These are phyloP conservation scores for Morone chrysops DNA, from an alignment of 2,113 vertebrate genomes.

Conservation along the genomic window DNA sequence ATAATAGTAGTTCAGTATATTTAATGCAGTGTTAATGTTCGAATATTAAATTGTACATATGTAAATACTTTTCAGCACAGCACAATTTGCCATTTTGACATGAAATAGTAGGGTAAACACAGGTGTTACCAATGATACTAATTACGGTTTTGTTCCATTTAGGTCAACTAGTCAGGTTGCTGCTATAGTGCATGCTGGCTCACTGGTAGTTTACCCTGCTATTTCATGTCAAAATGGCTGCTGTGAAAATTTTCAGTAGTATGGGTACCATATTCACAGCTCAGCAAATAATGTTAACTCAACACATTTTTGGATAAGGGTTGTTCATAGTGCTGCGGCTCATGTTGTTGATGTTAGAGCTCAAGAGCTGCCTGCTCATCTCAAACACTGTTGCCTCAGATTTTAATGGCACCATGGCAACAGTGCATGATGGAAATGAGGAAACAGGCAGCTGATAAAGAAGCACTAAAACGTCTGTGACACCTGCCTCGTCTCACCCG, in stretches of 20 bases:
- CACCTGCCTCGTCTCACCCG: background rate
- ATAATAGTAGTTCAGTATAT: background rate
- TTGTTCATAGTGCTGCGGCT: background rate
- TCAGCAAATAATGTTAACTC: background rate
- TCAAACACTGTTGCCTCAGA: constrained; percentile 6
- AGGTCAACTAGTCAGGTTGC: too few relatives aligned
- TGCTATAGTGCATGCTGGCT: too few relatives aligned
- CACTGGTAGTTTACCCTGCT: too few relatives aligned
- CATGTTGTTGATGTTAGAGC: background rate
- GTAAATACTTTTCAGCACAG: background rate
- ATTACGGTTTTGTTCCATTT: too few relatives aligned
- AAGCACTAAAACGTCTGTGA: background rate
- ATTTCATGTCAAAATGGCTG: too few relatives aligned
- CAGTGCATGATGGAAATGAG: constrained; percentile 17
- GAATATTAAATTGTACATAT: background rate
- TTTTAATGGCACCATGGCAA: constrained; percentile 39
- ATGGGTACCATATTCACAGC: background rate
- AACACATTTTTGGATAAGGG: background rate
- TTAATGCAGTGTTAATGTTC: background rate
- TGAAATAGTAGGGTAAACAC: too few relatives aligned
- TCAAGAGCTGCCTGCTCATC: background rate
- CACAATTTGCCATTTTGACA: background rate
- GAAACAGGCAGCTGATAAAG: constrained; percentile 5
- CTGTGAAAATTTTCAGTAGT: too few relatives aligned
- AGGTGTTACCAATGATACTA: too few relatives aligned